phyloP scores from a whole-genome alignment of 2,113 vertebrate genomes.

The Gnathonemus longibarbis region DNA sequence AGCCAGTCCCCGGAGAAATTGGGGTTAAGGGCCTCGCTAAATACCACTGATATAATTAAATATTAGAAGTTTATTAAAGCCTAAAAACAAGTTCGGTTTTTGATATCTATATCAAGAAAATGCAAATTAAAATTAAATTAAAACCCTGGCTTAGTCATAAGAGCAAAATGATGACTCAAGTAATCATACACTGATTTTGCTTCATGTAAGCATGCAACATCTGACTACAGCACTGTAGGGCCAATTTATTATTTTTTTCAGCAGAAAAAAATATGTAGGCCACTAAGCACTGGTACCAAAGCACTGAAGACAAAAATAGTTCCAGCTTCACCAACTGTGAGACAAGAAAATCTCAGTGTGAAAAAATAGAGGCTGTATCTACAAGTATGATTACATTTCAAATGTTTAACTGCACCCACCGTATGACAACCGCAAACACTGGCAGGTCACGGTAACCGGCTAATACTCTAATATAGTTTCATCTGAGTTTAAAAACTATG shows the following conservation, averaged over 20 bases:
- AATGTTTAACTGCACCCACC: not conserved
- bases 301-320: constrained; percentile 13
- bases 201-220: not conserved
- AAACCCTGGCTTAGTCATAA: not conserved
- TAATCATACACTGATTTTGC: not conserved
- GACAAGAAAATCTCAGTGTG: not conserved
- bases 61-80: not conserved
- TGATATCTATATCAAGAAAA: not conserved
- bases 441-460: not conserved
- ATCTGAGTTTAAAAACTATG: not conserved
- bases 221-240: not conserved
- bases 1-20: not conserved
- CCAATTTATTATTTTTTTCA: not conserved
- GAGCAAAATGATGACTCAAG: not conserved
- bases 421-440: not conserved
- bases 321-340: not conserved
- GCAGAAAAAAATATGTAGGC: not conserved
- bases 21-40: not conserved
- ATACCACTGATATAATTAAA: not conserved
- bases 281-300: constrained; percentile 2
- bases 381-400: not conserved
- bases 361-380: not conserved
- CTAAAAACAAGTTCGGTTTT: not conserved
- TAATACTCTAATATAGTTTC: not conserved
- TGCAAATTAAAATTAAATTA: not conserved